These are phyloP conservation scores for Onychomys arenicola DNA, from an alignment of 2,797 vertebrate species.

Conservation along the genomic window DNA sequence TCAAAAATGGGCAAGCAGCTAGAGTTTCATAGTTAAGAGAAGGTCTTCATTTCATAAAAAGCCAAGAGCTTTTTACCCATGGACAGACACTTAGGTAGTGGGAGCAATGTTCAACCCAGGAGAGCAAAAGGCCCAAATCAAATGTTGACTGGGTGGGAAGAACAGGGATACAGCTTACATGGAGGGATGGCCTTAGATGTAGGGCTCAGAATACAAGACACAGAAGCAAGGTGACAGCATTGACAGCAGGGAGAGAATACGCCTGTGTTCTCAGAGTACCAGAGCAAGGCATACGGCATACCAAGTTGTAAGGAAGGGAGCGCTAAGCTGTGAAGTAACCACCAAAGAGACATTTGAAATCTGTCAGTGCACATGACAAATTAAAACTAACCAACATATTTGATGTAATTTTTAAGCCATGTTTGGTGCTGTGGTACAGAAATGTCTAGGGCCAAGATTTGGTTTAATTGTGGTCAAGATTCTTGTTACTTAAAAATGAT, in stretches of 20 bases:
- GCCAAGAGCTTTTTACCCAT: neutral
- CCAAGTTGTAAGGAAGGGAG: neutral
- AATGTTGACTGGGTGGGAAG: neutral
- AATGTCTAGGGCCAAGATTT: neutral
- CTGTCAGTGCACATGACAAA: neutral
- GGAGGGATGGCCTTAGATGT: neutral
- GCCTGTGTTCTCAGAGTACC: neutral
- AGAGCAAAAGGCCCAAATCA: neutral
- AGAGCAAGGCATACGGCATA: neutral
- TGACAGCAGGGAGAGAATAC: neutral
- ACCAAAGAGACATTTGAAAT: neutral
- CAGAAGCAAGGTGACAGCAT: neutral
- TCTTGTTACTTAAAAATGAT: conserved; percentile 59
- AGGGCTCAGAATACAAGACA: neutral
- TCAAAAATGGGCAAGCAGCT: neutral
- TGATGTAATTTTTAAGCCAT: neutral
- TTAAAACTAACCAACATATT: neutral
- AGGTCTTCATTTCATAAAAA: neutral
- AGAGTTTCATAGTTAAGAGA: neutral
- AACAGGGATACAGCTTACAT: neutral
- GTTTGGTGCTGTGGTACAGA: neutral
- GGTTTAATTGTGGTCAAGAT: conserved; percentile 19
- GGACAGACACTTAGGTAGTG: neutral
- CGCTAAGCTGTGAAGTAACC: neutral
- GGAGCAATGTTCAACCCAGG: neutral